These are phyloP conservation scores for Ivindomyrus marchei DNA, from an alignment of 2,113 vertebrate species.

Conservation along the genomic window DNA sequence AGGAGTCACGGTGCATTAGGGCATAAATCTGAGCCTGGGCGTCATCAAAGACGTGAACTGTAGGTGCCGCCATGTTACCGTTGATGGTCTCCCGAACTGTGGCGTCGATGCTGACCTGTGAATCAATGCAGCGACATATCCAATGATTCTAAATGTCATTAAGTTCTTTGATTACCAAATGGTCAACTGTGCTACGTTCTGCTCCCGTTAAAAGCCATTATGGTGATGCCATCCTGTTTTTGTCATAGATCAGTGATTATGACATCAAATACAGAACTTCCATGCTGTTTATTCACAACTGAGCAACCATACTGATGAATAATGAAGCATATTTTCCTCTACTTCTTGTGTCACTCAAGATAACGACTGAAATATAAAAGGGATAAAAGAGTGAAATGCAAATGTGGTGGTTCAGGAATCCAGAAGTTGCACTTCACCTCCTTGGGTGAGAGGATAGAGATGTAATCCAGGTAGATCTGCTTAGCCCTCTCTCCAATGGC, in stretches of 20 bases:
- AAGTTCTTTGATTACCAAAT: neutral
- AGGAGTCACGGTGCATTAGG: constrained; percentile 32
- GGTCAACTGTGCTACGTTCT: neutral
- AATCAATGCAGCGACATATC: neutral
- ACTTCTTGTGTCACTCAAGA: neutral
- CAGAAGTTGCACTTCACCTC: constrained; percentile 16
- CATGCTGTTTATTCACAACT: neutral
- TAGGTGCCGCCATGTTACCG: constrained; percentile 21
- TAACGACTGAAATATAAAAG: neutral
- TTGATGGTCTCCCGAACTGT: constrained; percentile 26
- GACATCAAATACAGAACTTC: neutral
- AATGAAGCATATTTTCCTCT: neutral
- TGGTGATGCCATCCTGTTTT: neutral
- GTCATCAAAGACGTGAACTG: constrained; percentile 25
- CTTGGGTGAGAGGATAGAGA: constrained; percentile 33
- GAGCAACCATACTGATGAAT: neutral
- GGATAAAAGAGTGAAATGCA: neutral
- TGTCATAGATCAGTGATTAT: neutral
- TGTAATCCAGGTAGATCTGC: constrained; percentile 32
- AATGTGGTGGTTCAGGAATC: neutral
- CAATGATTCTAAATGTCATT: neutral
- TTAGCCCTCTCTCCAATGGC: constrained; percentile 19
- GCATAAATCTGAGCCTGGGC: constrained; percentile 26
- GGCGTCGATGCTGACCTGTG: constrained; percentile 35
- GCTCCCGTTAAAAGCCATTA: neutral